Base-by-base conservation (phyloP, 2,113 vertebrate species). In the Tupaia tana region DNA sequence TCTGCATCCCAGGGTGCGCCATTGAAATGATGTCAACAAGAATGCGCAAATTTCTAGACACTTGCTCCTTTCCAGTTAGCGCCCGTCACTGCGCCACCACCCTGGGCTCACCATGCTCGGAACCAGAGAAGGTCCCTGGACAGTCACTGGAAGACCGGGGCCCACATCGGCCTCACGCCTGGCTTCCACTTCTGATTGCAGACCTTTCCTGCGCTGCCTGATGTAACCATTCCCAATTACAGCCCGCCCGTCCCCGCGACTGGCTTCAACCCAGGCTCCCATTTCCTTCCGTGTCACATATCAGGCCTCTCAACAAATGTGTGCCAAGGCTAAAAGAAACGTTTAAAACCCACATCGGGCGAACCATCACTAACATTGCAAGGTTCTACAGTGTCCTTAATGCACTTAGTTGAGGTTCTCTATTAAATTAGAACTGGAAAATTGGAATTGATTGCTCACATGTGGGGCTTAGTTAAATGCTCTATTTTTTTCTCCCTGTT, bases 361-460 rank as follows among this genome's bases (percentile, higher is more conserved):
- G 58, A 85, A 54, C n/a, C 54, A 66, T 34, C 19, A 8, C 27
- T 24, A 10, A 52, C 12, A 9, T 61, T n/a, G 52, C 0, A 0
- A 67, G 20, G 56, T 54, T 56, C 92, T 58, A 8, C 1, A 6
- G 20, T 9, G 34, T 86, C 19, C 19, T 93, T n/a, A 16, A 9
- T 29, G 34, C 0, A 10, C 74, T 16, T 20, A 13, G 54, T 31
- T 31, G 75, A 74, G 69, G 69, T 54, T 74, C 74, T 70, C 71
- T 88, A 54, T 61, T 34, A 52, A 90, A 90, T 69, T 63, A 94
- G 82, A 61, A 22, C 43, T 75, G 27, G 82, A 88, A 82, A 95
- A 86, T 86, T 90, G 27, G 54, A 86, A 78, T 73, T 63, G 29
- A 86, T 89, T 64, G n/a, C 69, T 94, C 1, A 1, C 75, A 52